Base-by-base conservation (phyloP, 2,888 invertebrate species). In the Rhamnusium bicolor region DNA sequence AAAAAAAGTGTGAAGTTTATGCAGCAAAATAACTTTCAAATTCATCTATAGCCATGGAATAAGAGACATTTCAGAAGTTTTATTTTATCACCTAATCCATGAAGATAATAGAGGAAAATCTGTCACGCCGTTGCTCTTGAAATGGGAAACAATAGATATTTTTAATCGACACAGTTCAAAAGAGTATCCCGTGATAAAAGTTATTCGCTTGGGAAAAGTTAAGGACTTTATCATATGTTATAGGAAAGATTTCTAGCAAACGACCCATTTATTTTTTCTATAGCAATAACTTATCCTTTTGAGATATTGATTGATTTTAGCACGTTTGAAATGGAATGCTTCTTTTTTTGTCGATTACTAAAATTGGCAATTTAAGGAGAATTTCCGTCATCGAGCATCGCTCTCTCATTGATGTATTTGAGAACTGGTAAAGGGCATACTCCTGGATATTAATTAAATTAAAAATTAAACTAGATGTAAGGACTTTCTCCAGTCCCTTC, bases 211-310 rank as follows among this genome's bases (percentile, higher is more conserved):
- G 24, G 58, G 49, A 21, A 58, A 54, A 66, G 29, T 63, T 16
- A 40, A 54, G 40, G 24, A 2, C 58, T 58, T 47, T 47, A 58
- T 68, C 68, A 58, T 56, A 67, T 53, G 58, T 58, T 58, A 56
- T 24, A 68, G 29, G 24, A 51, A 29, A 65, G 32, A 32, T 65
- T 65, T 65, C 18, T 5, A 65, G 19, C 21, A 51, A 51, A 53
- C 53, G 53, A 19, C n/a, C 32, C 51, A 53, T 40, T 51, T 54
- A 32, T 53, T 65, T 53, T 65, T 65, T 19, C 46, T 19, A 61
- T 8, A 21, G 40, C 46, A 61, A 61, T 61, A 61, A 61, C 61
- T 61, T 61, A 61, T 61, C 46, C 61, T 46, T 61, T 61, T 61
- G 47, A 47, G 19, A 16, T 40, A 46, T 47, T 61, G 61, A 61